A percentile compares a stretch with the other conserved stretches of the same genome.
These are phyloP conservation scores for Polypedilum vanderplanki DNA, from an alignment of 1,140 invertebrate genomes.

Conservation along the genomic window DNA sequence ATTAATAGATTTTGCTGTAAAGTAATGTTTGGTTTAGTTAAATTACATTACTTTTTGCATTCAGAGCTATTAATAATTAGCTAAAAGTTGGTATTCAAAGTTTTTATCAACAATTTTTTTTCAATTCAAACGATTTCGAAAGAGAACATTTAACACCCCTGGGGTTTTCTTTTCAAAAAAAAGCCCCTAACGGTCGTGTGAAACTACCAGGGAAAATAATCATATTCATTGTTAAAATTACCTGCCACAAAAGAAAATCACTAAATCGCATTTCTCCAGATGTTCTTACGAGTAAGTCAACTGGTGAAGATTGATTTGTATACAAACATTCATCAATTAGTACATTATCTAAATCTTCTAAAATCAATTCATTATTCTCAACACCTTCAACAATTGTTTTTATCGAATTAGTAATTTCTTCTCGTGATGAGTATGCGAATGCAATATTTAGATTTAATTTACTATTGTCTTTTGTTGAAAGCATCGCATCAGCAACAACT, in stretches of 20 bases:
- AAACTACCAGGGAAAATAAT: no score
- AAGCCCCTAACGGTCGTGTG: no score
- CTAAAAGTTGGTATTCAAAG: no score
- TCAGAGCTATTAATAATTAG: neutral
- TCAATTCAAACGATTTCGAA: no score
- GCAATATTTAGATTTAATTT: conserved; percentile 85
- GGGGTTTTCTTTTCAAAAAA: no score
- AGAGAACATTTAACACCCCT: no score
- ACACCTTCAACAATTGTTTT: conserved; percentile 58
- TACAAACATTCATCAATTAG: conserved; percentile 76
- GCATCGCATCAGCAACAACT: conserved; percentile 70
- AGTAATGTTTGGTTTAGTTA: no score
- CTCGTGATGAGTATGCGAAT: conserved; percentile 86
- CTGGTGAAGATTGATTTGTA: conserved; percentile 61
- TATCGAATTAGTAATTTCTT: conserved; percentile 78
- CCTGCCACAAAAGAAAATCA: conserved; percentile 97
- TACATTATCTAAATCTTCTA: conserved; percentile 72
- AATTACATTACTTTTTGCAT: no score
- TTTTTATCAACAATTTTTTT: no score
- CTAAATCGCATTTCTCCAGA: conserved; percentile 93
- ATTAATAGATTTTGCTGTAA: no score
- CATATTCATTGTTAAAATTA: conserved; percentile 44
- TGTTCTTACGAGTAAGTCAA: conserved; percentile 89
- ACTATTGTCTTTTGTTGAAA: conserved; percentile 73
- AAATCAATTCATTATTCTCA: conserved; percentile 42